A percentile compares a stretch with the other conserved stretches of the same genome.
phyloP scores from a whole-genome alignment of 2,888 invertebrate genomes.

The Pardosa pseudoannulata region DNA sequence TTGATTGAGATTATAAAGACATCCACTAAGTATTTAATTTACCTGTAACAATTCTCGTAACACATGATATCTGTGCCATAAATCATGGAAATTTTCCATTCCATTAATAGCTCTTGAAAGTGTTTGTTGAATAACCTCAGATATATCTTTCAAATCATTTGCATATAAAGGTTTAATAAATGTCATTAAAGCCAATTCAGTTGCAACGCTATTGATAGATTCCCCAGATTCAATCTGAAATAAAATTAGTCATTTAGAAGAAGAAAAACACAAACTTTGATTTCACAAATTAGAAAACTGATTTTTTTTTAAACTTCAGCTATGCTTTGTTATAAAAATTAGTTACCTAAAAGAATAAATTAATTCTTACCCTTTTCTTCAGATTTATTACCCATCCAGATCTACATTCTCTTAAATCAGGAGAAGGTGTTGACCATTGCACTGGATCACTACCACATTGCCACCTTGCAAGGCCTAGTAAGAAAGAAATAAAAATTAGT shows the following conservation, averaged over 20 bases:
- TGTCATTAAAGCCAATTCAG: slow-evolving; percentile 75
- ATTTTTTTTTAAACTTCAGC: too few species aligned
- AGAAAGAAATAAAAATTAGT: background rate
- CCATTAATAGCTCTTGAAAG: slow-evolving; percentile 70
- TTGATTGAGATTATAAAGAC: too few species aligned
- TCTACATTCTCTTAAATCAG: slow-evolving; percentile 74
- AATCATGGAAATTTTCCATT: slow-evolving; percentile 73
- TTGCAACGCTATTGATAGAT: slow-evolving; percentile 75
- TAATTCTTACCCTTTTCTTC: slow-evolving; percentile 69
- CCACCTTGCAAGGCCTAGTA: slow-evolving; percentile 70
- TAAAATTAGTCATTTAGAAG: background rate
- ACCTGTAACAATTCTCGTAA: slow-evolving; percentile 73
- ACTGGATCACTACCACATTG: slow-evolving; percentile 64
- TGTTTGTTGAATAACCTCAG: slow-evolving; percentile 72
- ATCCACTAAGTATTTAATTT: background rate
- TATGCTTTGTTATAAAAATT: too few species aligned
- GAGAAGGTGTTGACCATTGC: slow-evolving; percentile 54
- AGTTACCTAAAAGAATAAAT: too few species aligned
- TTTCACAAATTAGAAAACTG: too few species aligned
- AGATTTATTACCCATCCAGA: slow-evolving; percentile 74
- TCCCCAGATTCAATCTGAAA: slow-evolving; percentile 73
- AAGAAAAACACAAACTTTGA: too few species aligned
- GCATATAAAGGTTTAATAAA: slow-evolving; percentile 74
- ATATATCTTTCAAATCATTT: slow-evolving; percentile 72
- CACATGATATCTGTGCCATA: slow-evolving; percentile 73